These are phyloP conservation scores for Labeo rohita DNA, from an alignment of 2,113 vertebrate genomes.

Conservation along the genomic window DNA sequence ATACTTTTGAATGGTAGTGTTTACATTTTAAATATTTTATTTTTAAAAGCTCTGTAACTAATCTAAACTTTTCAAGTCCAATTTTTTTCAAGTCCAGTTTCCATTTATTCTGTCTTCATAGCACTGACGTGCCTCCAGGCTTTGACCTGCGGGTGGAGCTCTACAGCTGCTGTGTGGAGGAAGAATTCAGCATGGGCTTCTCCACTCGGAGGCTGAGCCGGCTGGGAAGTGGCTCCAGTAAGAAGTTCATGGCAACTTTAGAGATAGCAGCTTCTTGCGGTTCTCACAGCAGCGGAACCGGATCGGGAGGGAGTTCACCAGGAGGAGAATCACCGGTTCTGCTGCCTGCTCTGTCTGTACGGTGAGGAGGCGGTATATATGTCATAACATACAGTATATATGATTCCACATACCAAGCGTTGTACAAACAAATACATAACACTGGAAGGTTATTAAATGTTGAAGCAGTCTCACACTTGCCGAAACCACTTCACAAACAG, in stretches of 20 bases:
- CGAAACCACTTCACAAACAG: neutral
- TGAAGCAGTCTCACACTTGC: neutral
- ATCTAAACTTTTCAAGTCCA: too few species aligned
- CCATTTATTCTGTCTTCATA: constrained; percentile 35
- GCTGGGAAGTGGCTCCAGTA: constrained; percentile 82
- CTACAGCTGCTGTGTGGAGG: constrained; percentile 79
- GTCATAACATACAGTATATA: neutral
- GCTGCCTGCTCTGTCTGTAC: neutral
- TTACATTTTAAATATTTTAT: too few species aligned
- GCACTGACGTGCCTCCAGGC: constrained; percentile 74
- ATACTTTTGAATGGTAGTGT: too few species aligned
- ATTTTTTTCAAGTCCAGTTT: neutral
- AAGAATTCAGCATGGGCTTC: constrained; percentile 69
- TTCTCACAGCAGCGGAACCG: constrained; percentile 6
- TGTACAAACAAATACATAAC: neutral
- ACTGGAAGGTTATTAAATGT: neutral
- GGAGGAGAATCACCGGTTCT: constrained; percentile 21
- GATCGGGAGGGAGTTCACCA: constrained; percentile 56
- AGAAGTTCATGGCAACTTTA: constrained; percentile 76
- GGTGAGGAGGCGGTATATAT: neutral
- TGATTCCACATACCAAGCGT: neutral
- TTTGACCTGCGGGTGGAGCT: constrained; percentile 84
- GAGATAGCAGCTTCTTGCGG: constrained; percentile 70
- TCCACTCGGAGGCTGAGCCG: constrained; percentile 74
- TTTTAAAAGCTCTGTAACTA: too few species aligned